Conservation (phyloP, 1,140 invertebrate species). For the Nomia melanderi region DNA sequence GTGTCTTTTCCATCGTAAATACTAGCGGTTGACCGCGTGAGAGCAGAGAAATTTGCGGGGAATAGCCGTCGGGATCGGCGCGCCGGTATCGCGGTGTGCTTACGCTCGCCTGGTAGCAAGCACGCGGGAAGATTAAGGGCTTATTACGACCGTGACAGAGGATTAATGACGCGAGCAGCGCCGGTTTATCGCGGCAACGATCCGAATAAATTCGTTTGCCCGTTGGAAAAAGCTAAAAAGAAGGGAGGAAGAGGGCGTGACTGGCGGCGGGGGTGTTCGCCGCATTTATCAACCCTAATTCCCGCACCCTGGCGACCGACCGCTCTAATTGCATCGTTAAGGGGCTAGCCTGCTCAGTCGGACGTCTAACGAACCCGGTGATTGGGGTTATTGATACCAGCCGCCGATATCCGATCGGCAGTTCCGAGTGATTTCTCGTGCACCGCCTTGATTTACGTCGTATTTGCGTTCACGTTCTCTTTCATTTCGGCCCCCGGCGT, state of each 20-base stretch:
- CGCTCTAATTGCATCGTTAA: slow-evolving; percentile 54
- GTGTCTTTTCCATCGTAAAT: slow-evolving; percentile 32
- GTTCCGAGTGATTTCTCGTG: slow-evolving; percentile 37
- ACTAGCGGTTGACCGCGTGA: slow-evolving; percentile 15
- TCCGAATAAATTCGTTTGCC: slow-evolving; percentile 55
- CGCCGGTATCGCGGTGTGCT: neutral
- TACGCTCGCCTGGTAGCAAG: slow-evolving; percentile 49
- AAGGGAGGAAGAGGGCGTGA: neutral
- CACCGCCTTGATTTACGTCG: slow-evolving; percentile 41
- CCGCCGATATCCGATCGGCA: slow-evolving; percentile 30
- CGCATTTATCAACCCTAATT: slow-evolving; percentile 54
- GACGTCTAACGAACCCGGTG: slow-evolving; percentile 39
- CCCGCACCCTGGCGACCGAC: slow-evolving; percentile 29
- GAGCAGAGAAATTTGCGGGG: slow-evolving; percentile 37
- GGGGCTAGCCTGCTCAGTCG: neutral
- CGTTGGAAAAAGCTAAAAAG: slow-evolving; percentile 35
- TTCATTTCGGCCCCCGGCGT: slow-evolving; percentile 39
- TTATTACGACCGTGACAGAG: slow-evolving; percentile 57
- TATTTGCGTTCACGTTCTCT: slow-evolving; percentile 47
- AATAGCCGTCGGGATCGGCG: slow-evolving; percentile 15
- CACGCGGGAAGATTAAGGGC: slow-evolving; percentile 51
- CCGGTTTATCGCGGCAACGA: slow-evolving; percentile 33
- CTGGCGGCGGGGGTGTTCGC: slow-evolving; percentile 38
- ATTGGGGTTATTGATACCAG: slow-evolving; percentile 45
- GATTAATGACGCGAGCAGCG: slow-evolving; percentile 51